Base-by-base conservation (phyloP, 2,797 vertebrate genomes). In the Ctenopoma multispine region DNA sequence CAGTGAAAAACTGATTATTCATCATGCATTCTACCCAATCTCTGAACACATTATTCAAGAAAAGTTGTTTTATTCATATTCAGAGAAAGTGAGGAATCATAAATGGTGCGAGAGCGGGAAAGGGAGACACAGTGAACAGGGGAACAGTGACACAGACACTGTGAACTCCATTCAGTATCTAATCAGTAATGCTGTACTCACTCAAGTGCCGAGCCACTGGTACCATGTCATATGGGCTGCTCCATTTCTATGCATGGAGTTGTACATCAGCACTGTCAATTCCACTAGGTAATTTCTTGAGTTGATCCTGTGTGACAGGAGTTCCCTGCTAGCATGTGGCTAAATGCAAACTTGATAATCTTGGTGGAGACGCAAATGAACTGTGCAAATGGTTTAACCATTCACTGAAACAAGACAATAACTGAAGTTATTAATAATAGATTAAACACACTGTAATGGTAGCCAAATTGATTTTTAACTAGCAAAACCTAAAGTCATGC, bases 61-160 rank as follows among this genome's bases (percentile, higher is more conserved):
- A 23, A 67, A 83, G 74, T 68, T 80, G 78, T 87, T 90, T 89
- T 89, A 91, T 90, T 92, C 80, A 90, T 85, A 64, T 24, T 53
- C 36, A 27, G 68, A 82, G 67, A 77, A 85, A 75, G 74, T 59
- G 74, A 80, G 58, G 65, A 80, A 78, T 82, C 74, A 59, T 69
- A 80, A 76, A 83, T 50, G 50, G 62, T 50, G 61, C 62, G 63
- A 61, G 80, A 74, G 72, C 43, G 7, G 75, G 69, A 80, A 51
- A 41, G 68, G 79, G 49, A 61, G 59, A 40, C 43, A 56, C 27
- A 12, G 34, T n/a, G n/a, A n/a, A n/a, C n/a, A 61, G 61, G 43
- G 69, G 54, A 61, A 74, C 11, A 20, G 65, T 44, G 61, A 77
- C 68, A 75, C 66, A 56, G 71, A 79, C 61, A 73, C 74, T 57